Evolutionary conservation across 1,140 invertebrate species (phyloP).

Genomic region (Camponotus floridanus): DNA sequence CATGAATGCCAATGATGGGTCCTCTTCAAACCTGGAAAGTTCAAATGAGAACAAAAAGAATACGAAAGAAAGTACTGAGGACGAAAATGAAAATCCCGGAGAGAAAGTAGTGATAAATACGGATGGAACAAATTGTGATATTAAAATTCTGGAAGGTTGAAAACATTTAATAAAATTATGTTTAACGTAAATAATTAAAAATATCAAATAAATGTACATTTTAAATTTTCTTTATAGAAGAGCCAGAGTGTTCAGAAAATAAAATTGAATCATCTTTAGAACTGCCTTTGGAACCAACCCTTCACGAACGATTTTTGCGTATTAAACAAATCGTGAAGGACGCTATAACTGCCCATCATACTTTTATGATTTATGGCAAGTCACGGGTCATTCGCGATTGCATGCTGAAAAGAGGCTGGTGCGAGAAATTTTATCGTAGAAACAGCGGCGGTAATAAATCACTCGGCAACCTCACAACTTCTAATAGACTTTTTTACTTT

Average conservation of each 20-base stretch:
- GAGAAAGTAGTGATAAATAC: constrained; percentile 4
- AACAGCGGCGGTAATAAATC: constrained; percentile 65
- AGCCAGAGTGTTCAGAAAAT: constrained; percentile 2
- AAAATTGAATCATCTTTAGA: constrained; percentile 40
- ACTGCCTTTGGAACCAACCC: constrained; percentile 70
- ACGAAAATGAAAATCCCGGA: constrained; percentile 32
- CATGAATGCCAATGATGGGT: constrained; percentile 75
- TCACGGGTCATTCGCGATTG: constrained; percentile 82
- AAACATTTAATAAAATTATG: constrained; percentile 7
- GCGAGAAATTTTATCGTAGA: constrained; percentile 82
- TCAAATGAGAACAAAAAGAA: constrained; percentile 55
- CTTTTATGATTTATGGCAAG: constrained; percentile 84
- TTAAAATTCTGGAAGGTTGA: constrained; percentile 39
- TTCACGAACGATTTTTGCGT: constrained; percentile 79
- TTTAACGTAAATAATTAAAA: background rate
- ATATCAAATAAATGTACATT: background rate
- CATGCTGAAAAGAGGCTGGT: constrained; percentile 83
- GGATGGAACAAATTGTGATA: constrained; percentile 21
- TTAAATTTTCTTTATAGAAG: constrained; percentile 16
- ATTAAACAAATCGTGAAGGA: constrained; percentile 81
- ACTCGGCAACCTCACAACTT: constrained; percentile 16
- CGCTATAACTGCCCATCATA: constrained; percentile 80
- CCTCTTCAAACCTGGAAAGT: constrained; percentile 48
- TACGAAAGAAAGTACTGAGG: constrained; percentile 48
- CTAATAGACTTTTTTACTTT: background rate